Evolutionary conservation across 2,797 vertebrate species (phyloP), one percentile per base, ranked within the genome.

Genomic region (Megaceryle alcyon): DNA sequence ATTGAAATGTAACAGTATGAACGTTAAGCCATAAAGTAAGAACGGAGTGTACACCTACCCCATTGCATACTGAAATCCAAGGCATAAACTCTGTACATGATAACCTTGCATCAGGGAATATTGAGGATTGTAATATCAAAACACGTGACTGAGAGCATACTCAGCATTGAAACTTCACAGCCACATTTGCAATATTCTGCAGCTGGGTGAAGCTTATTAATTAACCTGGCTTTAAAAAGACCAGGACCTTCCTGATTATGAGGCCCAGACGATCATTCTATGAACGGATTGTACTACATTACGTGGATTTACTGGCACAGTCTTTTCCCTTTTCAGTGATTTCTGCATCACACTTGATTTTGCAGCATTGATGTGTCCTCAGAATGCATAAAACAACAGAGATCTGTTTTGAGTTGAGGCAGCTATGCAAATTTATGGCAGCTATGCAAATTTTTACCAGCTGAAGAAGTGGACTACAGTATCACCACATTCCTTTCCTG

Each of bases 401-500:
- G 33, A n/a, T 84, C 85, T 96, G 89, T 44, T 95, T 88, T 72
- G 46, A 82, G 66, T 86, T 84, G 80, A 79, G 77, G 17, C 41
- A 86, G 37, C 12, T 90, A 76, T 57, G 29, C 22, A 75, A 59
- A 86, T 91, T 92, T 91, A 69, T 88, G 70, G 22, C 41, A 86
- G 37, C 10, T 90, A 76, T 57, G 29, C 20, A 75, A 59, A 86
- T 91, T 92, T 91, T 66, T 88, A 79, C 51, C 85, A 84, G 86
- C 56, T 94, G 89, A 96, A 94, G 88, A 60, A 84, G 70, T 88
- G 85, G 60, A 44, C 80, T 84, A 43, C 59, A 65, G 23, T 81
- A 90, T 84, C 53, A 61, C 51, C 56, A 46, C 89, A 91, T 96
- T 94, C 66, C 65, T 82, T 83, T 77, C 80, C 89, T 33, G 8